Evolutionary conservation across 2,797 vertebrate genomes (phyloP).

Genomic region (Fratercula arctica): DNA sequence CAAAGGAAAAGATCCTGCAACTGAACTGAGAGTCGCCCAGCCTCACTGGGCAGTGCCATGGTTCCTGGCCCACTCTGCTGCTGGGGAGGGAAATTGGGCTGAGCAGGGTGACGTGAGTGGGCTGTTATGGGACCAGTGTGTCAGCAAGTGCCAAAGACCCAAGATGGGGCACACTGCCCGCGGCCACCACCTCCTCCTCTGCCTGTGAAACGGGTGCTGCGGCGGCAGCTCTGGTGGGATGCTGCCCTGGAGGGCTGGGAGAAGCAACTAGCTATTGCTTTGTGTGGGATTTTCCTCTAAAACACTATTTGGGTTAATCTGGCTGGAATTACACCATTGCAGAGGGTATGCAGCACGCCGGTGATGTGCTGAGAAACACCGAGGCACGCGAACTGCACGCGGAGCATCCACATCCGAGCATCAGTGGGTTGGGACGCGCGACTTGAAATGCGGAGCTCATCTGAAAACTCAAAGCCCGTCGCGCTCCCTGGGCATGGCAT

Average conservation of each 20-base stretch:
- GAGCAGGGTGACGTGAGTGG: neutral
- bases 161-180: accelerated
- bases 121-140: accelerated
- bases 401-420: accelerated
- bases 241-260: neutral
- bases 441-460: neutral
- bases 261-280: neutral
- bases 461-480: accelerated
- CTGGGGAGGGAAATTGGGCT: neutral
- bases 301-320: neutral
- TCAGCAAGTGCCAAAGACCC: neutral
- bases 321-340: neutral
- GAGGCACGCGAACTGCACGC: accelerated
- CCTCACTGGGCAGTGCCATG: accelerated
- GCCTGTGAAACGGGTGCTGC: neutral
- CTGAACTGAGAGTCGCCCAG: neutral
- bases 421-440: accelerated
- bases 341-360: accelerated
- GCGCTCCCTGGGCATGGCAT: accelerated
- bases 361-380: neutral
- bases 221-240: neutral
- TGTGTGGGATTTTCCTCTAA: neutral
- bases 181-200: neutral
- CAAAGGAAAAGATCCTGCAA: neutral
- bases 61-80: neutral